Evolutionary conservation across 2,113 vertebrate genomes (phyloP), one percentile per base, ranked within the genome.

Genomic region (Pionites leucogaster): DNA sequence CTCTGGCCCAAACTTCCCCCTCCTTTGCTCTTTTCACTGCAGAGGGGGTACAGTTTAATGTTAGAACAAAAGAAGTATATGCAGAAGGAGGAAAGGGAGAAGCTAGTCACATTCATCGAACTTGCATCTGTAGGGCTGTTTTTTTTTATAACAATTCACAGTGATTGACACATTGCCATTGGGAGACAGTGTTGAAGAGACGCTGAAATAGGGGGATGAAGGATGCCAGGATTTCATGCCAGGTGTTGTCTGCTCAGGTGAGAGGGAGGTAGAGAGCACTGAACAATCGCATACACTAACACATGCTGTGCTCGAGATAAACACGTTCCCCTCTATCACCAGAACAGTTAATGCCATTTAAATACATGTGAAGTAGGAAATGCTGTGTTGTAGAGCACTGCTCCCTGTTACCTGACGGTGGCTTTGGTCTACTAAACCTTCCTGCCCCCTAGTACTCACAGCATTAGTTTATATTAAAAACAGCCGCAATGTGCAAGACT

Each of bases 401-500:
- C 76, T 80, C 13, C 77, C 13, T 42, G 22, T 37, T 59, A 42
- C 39, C 78, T 70, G 84, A 10, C 11, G 1, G 27, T 42, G 82
- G 27, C 80, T 1, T 0, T 67, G 83, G 22, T 15, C 71, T 29
- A 0, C 59, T 50, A 44, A 46, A 20, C 75, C 79, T 23, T 41
- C 78, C 78, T 78, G 82, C 39, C 63, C 28, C 14, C 1, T 7
- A 7, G 0, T 37, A 6, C 25, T n/a, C 68, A 25, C 13, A 2
- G 55, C 17, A 11, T 25, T 8, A 3, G 22, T 25, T 68, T 31
- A 2, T 13, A 28, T 3, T 2, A 44, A 65, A 64, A 84, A 65
- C 60, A 76, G 75, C 57, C 5, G 0, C 52, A 17, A 23, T 0
- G 2, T 5, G 20, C 0, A 0, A 68, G 78, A 29, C 0, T 0